Percentiles rank a stretch among this genome's conserved stretches.
Conservation (phyloP, 2,888 invertebrate species). For the Desoria tigrina region DNA sequence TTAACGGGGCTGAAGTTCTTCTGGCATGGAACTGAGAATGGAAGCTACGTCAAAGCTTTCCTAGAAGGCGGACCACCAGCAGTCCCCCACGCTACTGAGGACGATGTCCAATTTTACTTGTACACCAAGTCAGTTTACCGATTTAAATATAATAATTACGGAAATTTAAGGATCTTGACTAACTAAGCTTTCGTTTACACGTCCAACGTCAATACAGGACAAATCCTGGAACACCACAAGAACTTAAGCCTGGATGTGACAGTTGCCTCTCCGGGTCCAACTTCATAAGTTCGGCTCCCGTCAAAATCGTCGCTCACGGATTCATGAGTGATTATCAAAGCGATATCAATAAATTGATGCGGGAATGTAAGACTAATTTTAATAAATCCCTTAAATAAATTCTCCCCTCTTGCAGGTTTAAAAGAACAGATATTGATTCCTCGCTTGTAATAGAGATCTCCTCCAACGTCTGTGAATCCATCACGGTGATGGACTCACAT, state of each 20-base stretch:
- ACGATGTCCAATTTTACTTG: slow-evolving; percentile 10
- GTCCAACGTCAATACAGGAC: background rate
- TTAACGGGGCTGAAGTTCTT: slow-evolving; percentile 7
- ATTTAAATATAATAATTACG: background rate
- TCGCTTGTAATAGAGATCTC: too few relatives aligned
- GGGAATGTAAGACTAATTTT: slow-evolving; percentile 9
- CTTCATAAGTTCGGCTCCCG: background rate
- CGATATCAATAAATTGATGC: slow-evolving; percentile 1
- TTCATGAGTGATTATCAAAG: slow-evolving; percentile 6
- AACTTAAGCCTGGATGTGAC: slow-evolving; percentile 12
- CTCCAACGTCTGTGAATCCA: too few relatives aligned
- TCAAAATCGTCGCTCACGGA: slow-evolving; percentile 13
- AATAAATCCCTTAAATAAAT: too few relatives aligned
- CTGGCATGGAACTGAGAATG: slow-evolving; percentile 3
- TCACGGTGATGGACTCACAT: too few relatives aligned
- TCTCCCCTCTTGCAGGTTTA: too few relatives aligned
- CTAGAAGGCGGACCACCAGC: slow-evolving; percentile 3
- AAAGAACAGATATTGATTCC: too few relatives aligned
- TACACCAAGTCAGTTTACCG: slow-evolving; percentile 8
- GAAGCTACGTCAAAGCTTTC: slow-evolving; percentile 1
- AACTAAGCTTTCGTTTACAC: background rate
- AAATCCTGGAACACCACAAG: background rate
- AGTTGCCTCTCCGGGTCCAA: background rate
- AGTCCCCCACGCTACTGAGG: slow-evolving; percentile 3
- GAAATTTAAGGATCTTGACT: background rate